Percentiles rank a stretch among this genome's conserved stretches.
phyloP scores from a whole-genome alignment of 35 echinoderm and acorn worm genomes.

The Stichopus chloronotus region DNA sequence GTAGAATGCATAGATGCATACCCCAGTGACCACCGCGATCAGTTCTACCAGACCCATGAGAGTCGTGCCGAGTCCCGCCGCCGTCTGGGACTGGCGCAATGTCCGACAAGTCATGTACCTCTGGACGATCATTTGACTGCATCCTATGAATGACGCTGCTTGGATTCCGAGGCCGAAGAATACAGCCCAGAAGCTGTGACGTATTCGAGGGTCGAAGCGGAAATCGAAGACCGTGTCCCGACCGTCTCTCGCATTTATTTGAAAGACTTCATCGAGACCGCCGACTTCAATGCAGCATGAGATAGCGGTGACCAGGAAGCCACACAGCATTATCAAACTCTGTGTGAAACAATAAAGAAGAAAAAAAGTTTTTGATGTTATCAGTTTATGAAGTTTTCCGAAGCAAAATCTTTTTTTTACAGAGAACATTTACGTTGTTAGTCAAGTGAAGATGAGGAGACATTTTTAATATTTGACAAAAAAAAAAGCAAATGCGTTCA shows the following conservation, averaged over 20 bases:
- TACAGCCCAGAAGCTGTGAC: slow-evolving; percentile 44
- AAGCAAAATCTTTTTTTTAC: no score
- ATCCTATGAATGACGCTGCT: neutral
- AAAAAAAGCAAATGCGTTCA: no score
- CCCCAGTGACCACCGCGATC: slow-evolving; percentile 11
- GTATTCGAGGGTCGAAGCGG: slow-evolving; percentile 25
- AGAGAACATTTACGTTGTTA: no score
- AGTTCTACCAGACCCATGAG: slow-evolving; percentile 23
- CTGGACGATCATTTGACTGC: slow-evolving; percentile 30
- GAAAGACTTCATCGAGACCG: slow-evolving; percentile 21
- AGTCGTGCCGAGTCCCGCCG: slow-evolving; percentile 10
- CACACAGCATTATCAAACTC: slow-evolving; percentile 40
- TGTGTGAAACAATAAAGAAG: slow-evolving; percentile 16
- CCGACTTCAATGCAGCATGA: slow-evolving; percentile 40
- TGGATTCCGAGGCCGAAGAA: slow-evolving; percentile 32
- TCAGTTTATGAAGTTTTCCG: no score
- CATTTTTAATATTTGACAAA: no score
- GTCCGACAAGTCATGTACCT: slow-evolving; percentile 27
- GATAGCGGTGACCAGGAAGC: slow-evolving; percentile 27
- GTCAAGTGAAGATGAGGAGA: no score
- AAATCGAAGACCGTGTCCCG: slow-evolving; percentile 38
- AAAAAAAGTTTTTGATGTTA: neutral
- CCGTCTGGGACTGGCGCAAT: slow-evolving; percentile 3
- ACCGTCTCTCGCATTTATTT: slow-evolving; percentile 26
- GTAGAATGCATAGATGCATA: slow-evolving; percentile 39